Base-by-base conservation (phyloP, 2,797 vertebrate species). In the Leptodactylus fallax region DNA sequence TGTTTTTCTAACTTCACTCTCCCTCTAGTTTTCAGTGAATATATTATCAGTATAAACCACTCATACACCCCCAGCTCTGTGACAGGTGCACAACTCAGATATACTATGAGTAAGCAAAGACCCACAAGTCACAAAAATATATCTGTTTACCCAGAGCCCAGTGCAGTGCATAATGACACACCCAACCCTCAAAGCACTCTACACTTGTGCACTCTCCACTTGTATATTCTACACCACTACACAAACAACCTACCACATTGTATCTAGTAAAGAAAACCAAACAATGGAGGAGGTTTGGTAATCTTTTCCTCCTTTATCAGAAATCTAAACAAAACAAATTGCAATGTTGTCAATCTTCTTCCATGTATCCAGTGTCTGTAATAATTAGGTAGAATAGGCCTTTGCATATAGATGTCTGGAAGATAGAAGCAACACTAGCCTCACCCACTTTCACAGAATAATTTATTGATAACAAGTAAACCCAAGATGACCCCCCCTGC, bases 11-110 rank as follows among this genome's bases (percentile, higher is more conserved):
- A n/a, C 13, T 79, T 83, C 61, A 56, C 11, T 13, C 60, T 71
- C 74, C 61, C 58, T n/a, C 60, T 72, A 67, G 74, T 16, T 6
- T 47, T 69, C 12, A 53, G 63, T 19, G 21, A 36, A 79, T 53
- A 49, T 17, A n/a, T 88, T 85, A 85, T 88, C 82, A 88, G 87
- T 58, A 17, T 25, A 80, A 51, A 85, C 53, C 87, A 85, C 47
- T 79, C 55, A 71, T 27, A 77, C 60, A 36, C 51, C 81, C 63
- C 27, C 55, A 85, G 47, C 45, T 13, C 56, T 61, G 77, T 76
- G 25, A 74, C 87, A 85, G 78, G 83, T 88, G 78, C 69, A 88
- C 36, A 63, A 51, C 53, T 60, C 45, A 80, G 87, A 88, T 85
- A 85, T 12, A 27, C 65, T 55, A 63, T 67, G 76, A 65, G 76